Evolutionary conservation across 2,113 vertebrate species (phyloP).

Genomic region (Raja brachyura): DNA sequence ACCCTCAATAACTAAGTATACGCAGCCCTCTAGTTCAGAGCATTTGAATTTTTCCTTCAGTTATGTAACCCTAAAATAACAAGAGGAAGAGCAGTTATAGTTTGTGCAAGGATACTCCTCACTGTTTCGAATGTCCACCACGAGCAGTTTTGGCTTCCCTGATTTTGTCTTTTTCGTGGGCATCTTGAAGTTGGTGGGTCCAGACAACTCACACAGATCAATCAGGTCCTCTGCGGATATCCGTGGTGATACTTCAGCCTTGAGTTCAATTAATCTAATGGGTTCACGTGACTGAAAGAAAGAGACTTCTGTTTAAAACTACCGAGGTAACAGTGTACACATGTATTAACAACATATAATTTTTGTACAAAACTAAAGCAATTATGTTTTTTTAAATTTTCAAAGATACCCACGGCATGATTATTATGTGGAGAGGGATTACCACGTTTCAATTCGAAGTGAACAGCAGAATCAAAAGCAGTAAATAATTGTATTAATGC

Average conservation of each 20-base stretch:
- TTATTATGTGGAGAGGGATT: background rate
- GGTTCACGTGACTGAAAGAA: constrained; percentile 78
- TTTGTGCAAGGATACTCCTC: constrained; percentile 92
- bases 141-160: constrained; percentile 83
- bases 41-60: background rate
- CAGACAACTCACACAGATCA: constrained; percentile 81
- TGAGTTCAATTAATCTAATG: constrained; percentile 79
- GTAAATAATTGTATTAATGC: background rate
- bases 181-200: constrained; percentile 64
- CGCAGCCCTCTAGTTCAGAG: too few relatives aligned
- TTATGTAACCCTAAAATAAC: background rate
- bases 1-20: too few relatives aligned
- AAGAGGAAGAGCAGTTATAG: background rate
- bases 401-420: background rate
- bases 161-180: constrained; percentile 74
- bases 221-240: constrained; percentile 95
- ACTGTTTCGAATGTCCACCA: constrained; percentile 80
- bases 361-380: background rate
- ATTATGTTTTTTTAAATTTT: background rate
- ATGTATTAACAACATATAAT: background rate
- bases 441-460: background rate
- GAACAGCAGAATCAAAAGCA: background rate
- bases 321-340: background rate
- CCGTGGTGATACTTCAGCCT: constrained; percentile 86
- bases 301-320: constrained; percentile 36